Evolutionary conservation across 1,140 invertebrate genomes (phyloP), one percentile per base, ranked within the genome.

Genomic region (Sycobia sp.): DNA sequence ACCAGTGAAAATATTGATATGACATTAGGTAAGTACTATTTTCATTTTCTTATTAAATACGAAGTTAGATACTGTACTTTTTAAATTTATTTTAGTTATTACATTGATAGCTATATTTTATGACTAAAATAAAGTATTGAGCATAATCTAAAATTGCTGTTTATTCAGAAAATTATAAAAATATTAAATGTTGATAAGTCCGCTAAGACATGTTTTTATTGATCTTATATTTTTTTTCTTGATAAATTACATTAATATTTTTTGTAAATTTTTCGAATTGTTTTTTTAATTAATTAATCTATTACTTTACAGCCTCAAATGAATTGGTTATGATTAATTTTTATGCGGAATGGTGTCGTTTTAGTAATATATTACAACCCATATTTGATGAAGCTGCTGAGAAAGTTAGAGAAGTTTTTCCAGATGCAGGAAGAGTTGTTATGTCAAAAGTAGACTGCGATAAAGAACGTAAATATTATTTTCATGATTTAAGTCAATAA

Each of bases 361-460:
- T 93, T 82, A 99, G 96, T 85, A 97, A 97, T 84, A 88, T 97
- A 77, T 83, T 99, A 73, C 91, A 92, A 71, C 97, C 97, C 29
- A 91, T 98, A 76, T 99, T 97, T 84, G 95, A 98, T 82, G 95
- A 98, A 83, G 91, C 96, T 29, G 92, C 95, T 20, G 90, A 92
- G 71, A 94, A 94, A 86, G 86, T 98, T 53, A 84, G 76, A 47
- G 86, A 88, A 76, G 88, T 89, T 75, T 93, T 94, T 77, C 91
- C 92, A 38, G 89, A 94, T 68, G 69, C 85, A 51, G 92, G 92
- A 5, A 90, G 88, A 81, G 92, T 98, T 20, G 90, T 97, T 10
- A 91, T 99, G 84, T 97, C 90, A 38, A 97, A 97, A 86, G 94
- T 99, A 7, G 96, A 99, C 78, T 98, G 96, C 85, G 97, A 99